These are phyloP conservation scores for Crocodylus rhombifer DNA, from an alignment of 2,797 vertebrate genomes.

Conservation along the genomic window DNA sequence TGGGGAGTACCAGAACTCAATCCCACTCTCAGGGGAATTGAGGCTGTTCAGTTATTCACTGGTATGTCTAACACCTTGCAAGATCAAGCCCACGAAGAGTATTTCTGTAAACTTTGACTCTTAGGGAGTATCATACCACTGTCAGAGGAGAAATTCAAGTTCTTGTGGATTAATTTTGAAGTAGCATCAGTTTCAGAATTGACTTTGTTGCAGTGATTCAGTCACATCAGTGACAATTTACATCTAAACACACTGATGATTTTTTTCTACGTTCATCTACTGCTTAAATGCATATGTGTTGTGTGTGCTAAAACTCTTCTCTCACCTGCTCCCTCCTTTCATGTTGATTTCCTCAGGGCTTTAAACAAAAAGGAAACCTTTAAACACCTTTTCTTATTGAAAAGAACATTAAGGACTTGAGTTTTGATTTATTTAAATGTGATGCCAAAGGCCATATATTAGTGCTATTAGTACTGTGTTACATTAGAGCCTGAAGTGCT, in stretches of 20 bases:
- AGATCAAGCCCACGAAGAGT: background rate
- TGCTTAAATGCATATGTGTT: conserved; percentile 3
- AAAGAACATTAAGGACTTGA: background rate
- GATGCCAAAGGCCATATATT: conserved; percentile 30
- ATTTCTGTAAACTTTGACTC: background rate
- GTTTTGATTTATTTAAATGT: conserved; percentile 37
- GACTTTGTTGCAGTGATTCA: conserved; percentile 20
- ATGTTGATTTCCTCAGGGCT: background rate
- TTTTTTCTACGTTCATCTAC: background rate
- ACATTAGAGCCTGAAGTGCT: conserved; percentile 34
- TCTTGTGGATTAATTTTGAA: background rate
- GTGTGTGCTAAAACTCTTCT: background rate
- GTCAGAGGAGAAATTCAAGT: background rate
- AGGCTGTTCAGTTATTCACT: background rate
- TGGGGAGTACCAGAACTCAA: no score
- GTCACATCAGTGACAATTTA: conserved; percentile 8
- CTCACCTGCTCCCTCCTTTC: background rate
- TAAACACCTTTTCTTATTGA: background rate
- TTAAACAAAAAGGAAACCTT: conserved; percentile 14
- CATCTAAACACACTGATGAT: background rate
- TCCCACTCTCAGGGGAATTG: background rate
- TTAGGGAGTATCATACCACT: background rate
- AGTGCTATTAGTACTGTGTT: conserved; percentile 45
- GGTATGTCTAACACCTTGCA: background rate
- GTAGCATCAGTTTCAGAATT: conserved; percentile 16